These are phyloP conservation scores for Quadroppia sp. DNA, from an alignment of 2,888 invertebrate genomes.

Conservation along the genomic window DNA sequence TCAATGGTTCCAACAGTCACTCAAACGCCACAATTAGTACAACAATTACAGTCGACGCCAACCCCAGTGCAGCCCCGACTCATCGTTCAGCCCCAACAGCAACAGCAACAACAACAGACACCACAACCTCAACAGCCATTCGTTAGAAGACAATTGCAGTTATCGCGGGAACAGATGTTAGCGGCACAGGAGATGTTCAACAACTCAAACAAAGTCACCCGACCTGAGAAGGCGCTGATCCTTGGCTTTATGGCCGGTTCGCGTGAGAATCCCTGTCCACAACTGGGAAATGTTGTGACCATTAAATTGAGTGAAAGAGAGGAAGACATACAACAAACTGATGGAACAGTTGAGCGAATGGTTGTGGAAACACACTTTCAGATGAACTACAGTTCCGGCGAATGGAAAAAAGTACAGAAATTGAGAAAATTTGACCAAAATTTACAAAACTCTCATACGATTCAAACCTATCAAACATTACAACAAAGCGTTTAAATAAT, in stretches of 20 bases:
- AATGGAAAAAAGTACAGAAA: slow-evolving; percentile 93
- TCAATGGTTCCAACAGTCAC: no score
- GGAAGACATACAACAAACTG: slow-evolving; percentile 79
- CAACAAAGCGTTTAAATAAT: slow-evolving; percentile 16
- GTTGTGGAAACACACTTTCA: slow-evolving; percentile 93
- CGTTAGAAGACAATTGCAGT: slow-evolving; percentile 94
- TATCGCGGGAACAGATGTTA: slow-evolving; percentile 85
- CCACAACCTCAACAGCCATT: slow-evolving; percentile 55
- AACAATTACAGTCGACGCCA: slow-evolving; percentile 16
- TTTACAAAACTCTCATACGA: background rate
- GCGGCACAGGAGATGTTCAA: slow-evolving; percentile 97
- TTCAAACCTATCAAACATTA: slow-evolving; percentile 49
- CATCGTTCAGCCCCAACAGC: slow-evolving; percentile 36
- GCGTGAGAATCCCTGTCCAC: slow-evolving; percentile 94
- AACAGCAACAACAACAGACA: slow-evolving; percentile 46
- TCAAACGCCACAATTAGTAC: slow-evolving; percentile 1
- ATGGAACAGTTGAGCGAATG: slow-evolving; percentile 72
- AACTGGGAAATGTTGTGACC: slow-evolving; percentile 90
- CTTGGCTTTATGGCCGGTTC: slow-evolving; percentile 98
- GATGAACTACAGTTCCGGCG: slow-evolving; percentile 96
- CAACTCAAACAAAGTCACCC: slow-evolving; percentile 88
- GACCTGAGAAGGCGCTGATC: slow-evolving; percentile 95
- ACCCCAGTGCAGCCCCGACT: background rate
- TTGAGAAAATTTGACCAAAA: slow-evolving; percentile 59
- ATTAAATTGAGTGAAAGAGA: slow-evolving; percentile 89